Percentiles rank a stretch among this genome's conserved stretches.
phyloP scores from a whole-genome alignment of 2,888 invertebrate genomes.

The Aporophyla lueneburgensis region DNA sequence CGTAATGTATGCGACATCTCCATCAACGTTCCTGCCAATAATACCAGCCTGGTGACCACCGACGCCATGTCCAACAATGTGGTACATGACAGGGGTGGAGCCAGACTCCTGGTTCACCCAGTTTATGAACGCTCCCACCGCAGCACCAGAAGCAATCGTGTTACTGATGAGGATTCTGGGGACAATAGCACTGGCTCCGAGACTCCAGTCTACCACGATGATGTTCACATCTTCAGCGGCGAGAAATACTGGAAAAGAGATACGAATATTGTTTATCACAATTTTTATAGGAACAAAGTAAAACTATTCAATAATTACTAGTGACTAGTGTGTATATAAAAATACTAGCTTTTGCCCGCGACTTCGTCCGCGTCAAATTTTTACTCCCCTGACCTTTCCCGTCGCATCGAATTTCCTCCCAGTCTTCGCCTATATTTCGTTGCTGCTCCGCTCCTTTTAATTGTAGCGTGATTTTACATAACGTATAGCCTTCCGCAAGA shows the following conservation, averaged over 20 bases:
- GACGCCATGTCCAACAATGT: constrained; percentile 81
- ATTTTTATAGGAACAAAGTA: background rate
- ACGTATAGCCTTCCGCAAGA: too few species aligned
- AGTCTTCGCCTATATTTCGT: too few species aligned
- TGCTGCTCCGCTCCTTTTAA: too few species aligned
- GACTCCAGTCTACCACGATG: constrained; percentile 83
- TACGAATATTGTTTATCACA: background rate
- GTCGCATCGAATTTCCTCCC: too few species aligned
- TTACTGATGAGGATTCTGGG: constrained; percentile 75
- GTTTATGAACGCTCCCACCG: constrained; percentile 78
- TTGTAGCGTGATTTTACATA: too few species aligned
- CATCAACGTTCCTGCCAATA: constrained; percentile 76
- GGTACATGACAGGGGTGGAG: constrained; percentile 73
- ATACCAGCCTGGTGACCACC: constrained; percentile 83
- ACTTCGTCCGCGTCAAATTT: too few species aligned
- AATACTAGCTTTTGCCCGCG: too few species aligned
- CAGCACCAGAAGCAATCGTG: constrained; percentile 76
- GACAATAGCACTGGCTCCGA: constrained; percentile 73
- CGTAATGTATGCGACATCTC: constrained; percentile 79
- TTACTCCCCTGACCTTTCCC: too few species aligned
- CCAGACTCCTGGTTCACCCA: constrained; percentile 77
- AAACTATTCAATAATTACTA: background rate
- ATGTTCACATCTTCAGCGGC: constrained; percentile 81
- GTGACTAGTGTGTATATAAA: background rate
- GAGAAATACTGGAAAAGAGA: constrained; percentile 74